Conservation (phyloP, 2,113 vertebrate genomes). For the Laticauda laticaudata region DNA sequence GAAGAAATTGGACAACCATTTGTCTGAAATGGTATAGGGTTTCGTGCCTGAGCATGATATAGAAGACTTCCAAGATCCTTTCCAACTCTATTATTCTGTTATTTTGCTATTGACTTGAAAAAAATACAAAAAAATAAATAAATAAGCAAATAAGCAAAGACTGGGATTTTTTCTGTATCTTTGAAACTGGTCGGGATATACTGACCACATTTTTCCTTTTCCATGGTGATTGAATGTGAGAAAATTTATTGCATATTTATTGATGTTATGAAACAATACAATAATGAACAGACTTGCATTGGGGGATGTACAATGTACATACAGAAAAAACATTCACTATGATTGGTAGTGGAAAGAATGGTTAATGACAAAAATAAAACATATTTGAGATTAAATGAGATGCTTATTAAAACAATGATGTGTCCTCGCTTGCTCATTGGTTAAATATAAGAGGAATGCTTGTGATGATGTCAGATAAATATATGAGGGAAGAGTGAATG, state of each 20-base stretch:
- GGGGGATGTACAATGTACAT: neutral
- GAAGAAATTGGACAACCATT: no score
- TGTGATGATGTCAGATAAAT: neutral
- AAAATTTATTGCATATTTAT: neutral
- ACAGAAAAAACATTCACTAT: neutral
- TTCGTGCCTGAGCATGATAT: no score
- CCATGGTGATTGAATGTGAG: neutral
- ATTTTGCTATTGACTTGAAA: neutral
- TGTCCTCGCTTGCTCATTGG: neutral
- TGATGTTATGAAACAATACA: neutral
- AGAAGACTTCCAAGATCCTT: no score
- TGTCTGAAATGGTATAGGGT: no score
- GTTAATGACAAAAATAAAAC: neutral
- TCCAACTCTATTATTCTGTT: no score
- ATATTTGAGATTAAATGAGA: neutral
- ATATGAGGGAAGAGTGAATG: neutral
- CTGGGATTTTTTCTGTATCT: neutral
- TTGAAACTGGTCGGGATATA: neutral
- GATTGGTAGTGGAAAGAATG: neutral
- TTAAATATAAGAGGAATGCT: neutral
- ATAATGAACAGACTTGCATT: neutral
- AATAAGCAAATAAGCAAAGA: neutral
- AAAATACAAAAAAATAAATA: neutral
- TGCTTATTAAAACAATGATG: neutral
- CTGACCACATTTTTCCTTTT: neutral